Conservation (phyloP, 2,888 invertebrate genomes). For the Scaptomyza flava region DNA sequence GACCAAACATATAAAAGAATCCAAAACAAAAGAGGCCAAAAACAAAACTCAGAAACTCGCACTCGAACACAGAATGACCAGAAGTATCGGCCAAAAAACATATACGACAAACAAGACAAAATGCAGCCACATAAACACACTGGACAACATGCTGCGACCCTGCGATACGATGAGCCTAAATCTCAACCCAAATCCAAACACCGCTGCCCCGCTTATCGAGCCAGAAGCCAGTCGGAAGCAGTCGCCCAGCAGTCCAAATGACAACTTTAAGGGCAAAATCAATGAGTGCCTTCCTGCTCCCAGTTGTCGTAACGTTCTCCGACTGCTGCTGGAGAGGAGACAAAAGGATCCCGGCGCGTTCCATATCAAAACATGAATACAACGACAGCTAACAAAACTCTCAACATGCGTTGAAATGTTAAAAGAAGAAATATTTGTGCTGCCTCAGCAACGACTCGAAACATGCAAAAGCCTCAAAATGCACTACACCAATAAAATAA, state of each 20-base stretch:
- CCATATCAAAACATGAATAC: slow-evolving; percentile 82
- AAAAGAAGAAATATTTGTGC: slow-evolving; percentile 71
- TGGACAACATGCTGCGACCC: slow-evolving; percentile 79
- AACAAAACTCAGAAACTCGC: slow-evolving; percentile 33
- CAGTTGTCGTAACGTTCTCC: slow-evolving; percentile 52
- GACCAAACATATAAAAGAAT: slow-evolving; percentile 61
- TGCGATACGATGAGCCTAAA: slow-evolving; percentile 46
- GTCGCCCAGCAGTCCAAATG: slow-evolving; percentile 60
- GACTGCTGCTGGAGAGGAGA: slow-evolving; percentile 37
- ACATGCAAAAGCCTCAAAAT: slow-evolving; percentile 61
- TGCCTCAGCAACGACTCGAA: slow-evolving; percentile 40
- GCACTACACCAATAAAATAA: slow-evolving; percentile 43
- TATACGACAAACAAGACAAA: slow-evolving; percentile 51
- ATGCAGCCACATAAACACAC: slow-evolving; percentile 67
- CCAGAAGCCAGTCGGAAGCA: slow-evolving; percentile 64
- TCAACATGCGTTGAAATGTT: slow-evolving; percentile 80
- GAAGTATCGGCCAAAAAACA: slow-evolving; percentile 62
- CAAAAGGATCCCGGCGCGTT: slow-evolving; percentile 81
- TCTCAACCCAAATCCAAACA: slow-evolving; percentile 33
- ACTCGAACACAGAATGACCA: slow-evolving; percentile 58
- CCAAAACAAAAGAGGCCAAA: slow-evolving; percentile 41
- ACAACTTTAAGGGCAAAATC: slow-evolving; percentile 81
- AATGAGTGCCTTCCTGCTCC: slow-evolving; percentile 76
- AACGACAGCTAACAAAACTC: slow-evolving; percentile 82
- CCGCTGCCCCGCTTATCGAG: slow-evolving; percentile 45